Percentiles rank a stretch among this genome's conserved stretches.
Conservation (phyloP, 2,113 vertebrate genomes). For the Vidua macroura region DNA sequence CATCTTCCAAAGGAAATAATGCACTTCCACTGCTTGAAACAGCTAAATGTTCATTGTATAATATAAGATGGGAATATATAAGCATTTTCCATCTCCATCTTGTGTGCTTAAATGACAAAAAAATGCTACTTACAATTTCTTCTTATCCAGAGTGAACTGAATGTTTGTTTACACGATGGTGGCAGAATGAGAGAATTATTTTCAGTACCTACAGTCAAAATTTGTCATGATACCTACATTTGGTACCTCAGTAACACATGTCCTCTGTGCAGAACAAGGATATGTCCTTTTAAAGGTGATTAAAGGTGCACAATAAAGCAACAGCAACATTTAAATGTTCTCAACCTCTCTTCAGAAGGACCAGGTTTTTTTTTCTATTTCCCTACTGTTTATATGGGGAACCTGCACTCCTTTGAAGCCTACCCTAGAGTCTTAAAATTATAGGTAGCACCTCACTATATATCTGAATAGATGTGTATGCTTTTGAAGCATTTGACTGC, state of each 20-base stretch:
- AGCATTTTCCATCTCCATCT: neutral
- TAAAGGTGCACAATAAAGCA: neutral
- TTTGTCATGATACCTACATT: neutral
- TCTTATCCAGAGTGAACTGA: neutral
- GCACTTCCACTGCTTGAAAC: neutral
- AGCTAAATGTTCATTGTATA: neutral
- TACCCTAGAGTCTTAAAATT: neutral
- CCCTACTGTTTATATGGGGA: neutral
- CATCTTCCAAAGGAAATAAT: neutral
- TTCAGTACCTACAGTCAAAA: neutral
- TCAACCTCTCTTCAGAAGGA: neutral
- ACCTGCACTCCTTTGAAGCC: neutral
- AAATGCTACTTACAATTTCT: neutral
- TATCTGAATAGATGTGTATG: neutral
- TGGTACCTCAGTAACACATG: neutral
- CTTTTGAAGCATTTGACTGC: neutral
- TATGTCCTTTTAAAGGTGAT: neutral
- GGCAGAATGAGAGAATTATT: neutral
- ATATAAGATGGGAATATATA: neutral
- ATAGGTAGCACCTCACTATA: neutral
- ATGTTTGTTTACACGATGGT: neutral
- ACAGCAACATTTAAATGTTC: neutral
- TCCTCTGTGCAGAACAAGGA: neutral
- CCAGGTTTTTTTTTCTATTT: neutral
- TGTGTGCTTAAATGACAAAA: neutral